Percentiles rank a stretch among this genome's conserved stretches.
phyloP scores from a whole-genome alignment of 2,797 vertebrate genomes.

The Parauchenoglanis punctatus region DNA sequence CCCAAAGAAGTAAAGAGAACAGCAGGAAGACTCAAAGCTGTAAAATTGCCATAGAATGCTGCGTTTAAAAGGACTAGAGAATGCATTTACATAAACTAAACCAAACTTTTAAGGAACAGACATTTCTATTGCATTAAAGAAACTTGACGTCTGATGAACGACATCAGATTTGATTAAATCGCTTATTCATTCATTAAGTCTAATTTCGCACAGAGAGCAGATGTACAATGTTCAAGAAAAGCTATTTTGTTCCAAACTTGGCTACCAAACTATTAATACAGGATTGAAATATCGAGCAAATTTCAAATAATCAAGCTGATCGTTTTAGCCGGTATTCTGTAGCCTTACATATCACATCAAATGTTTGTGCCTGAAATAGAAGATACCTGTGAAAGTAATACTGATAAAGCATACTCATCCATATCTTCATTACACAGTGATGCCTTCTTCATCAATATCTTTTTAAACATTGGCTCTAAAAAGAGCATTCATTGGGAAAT shows the following conservation, averaged over 20 bases:
- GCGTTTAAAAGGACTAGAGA: not conserved
- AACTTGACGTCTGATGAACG: not conserved
- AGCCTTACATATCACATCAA: not conserved
- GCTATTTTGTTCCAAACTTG: not conserved
- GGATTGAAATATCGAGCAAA: not conserved
- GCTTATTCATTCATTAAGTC: not conserved
- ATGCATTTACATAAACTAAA: not conserved
- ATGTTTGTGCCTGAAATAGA: not conserved
- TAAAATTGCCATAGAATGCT: not conserved
- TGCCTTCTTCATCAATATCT: not conserved
- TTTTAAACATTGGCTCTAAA: not conserved
- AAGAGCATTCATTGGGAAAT: not conserved
- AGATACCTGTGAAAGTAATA: not conserved
- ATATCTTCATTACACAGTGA: not conserved
- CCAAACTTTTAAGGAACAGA: not conserved
- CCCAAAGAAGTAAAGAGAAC: not conserved
- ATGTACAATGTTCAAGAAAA: not conserved
- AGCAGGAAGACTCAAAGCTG: constrained; percentile 8
- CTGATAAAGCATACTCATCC: too few relatives aligned
- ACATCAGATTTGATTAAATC: not conserved
- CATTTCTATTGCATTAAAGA: not conserved
- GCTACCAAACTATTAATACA: not conserved
- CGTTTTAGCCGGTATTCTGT: not conserved
- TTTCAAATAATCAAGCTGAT: not conserved
- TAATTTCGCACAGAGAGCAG: not conserved